These are phyloP conservation scores for Cheilosia pagana DNA, from an alignment of 2,888 invertebrate species.

Conservation along the genomic window DNA sequence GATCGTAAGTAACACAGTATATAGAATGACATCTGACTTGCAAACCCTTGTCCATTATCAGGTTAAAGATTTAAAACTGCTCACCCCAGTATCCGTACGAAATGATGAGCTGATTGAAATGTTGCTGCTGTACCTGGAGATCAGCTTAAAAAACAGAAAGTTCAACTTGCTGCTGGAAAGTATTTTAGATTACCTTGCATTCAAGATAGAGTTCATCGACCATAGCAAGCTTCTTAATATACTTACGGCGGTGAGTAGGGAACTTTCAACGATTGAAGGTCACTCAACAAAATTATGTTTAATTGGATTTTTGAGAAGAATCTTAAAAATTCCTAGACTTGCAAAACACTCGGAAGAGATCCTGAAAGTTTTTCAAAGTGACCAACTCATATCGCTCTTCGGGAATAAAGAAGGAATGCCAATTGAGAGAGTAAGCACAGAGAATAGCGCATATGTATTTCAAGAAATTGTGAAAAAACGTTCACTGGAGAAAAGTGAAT, in stretches of 20 bases:
- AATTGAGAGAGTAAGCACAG: neutral
- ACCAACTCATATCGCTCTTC: constrained; percentile 3
- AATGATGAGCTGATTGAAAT: constrained; percentile 25
- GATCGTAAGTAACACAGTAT: constrained; percentile 27
- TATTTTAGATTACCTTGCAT: constrained; percentile 38
- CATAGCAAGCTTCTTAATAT: constrained; percentile 21
- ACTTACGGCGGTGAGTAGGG: constrained; percentile 11
- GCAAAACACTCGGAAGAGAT: constrained; percentile 20
- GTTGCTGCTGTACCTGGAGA: constrained; percentile 10
- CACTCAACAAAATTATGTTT: constrained; percentile 22
- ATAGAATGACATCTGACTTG: neutral
- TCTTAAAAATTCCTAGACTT: constrained; percentile 10
- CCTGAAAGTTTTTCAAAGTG: constrained; percentile 9
- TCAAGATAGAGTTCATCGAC: constrained; percentile 17
- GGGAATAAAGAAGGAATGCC: neutral
- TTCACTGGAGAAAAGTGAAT: neutral
- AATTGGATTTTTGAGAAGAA: constrained; percentile 13
- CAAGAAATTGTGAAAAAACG: constrained; percentile 12
- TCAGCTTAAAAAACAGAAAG: constrained; percentile 16
- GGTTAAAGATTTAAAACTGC: constrained; percentile 45
- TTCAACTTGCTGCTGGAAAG: constrained; percentile 20
- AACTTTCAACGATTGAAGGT: constrained; percentile 10
- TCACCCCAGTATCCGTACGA: constrained; percentile 4
- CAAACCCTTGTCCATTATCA: neutral
- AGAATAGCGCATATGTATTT: constrained; percentile 12